Base-by-base conservation (phyloP, 2,113 vertebrate genomes). In the Mus spicilegus region DNA sequence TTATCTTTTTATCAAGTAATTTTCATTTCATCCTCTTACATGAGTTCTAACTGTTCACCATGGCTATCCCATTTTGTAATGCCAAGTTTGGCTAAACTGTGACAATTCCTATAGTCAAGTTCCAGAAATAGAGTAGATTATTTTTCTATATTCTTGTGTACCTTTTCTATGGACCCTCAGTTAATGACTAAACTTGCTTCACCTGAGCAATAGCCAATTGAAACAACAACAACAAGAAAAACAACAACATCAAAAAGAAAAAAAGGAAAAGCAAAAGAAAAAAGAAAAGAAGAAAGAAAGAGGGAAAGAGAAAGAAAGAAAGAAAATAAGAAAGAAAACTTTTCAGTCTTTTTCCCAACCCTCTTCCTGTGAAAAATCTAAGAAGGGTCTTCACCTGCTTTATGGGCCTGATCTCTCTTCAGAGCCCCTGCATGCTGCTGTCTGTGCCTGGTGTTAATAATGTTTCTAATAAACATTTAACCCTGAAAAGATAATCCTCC, bases 1-100 rank as follows among this genome's bases (percentile, higher is more conserved):
- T 96, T 46, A 81, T 69, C 61, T 96, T 84, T 39, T 54, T 90
- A 36, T 33, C 92, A 76, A 86, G 16, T 5, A 72, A 58, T 76
- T 92, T 78, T 51, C 14, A 78, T 19, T 78, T 30, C 8, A 78
- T 10, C 33, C 36, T 72, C 69, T n/a, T n/a, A 65, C 39, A 22
- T 46, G 33, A 46, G 33, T 24, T 90, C 26, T 78, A 33, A 19
- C 14, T 33, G 7, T 51, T 78, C 12, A 14, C 14, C 14, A 33
- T 51, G 7, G 0, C 76, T 78, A 46, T 10, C 3, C 49, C 8
- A 10, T 78, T 26, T 78, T 17, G 28, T 19, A 19, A 54, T 8
- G 11, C 76, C 49, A 49, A 54, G 33, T 33, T 51, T 78, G 46
- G 16, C 7, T 2, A 54, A 78, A 78, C 76, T 78, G 28, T 51